Evolutionary conservation across 2,797 vertebrate species (phyloP).

Genomic region (Gorsachius magnificus): DNA sequence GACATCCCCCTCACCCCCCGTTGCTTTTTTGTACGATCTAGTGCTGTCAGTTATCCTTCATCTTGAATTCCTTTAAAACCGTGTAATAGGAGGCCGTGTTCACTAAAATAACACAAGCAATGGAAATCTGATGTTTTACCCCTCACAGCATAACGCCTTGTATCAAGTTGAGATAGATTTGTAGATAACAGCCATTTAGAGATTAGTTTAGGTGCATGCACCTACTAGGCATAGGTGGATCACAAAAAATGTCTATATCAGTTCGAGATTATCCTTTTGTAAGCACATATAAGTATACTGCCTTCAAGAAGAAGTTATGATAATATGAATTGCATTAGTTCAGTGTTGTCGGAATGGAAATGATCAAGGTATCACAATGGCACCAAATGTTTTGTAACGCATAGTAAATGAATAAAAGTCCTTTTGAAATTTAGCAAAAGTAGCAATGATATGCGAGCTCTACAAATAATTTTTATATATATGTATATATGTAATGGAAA

Average conservation of each 20-base stretch:
- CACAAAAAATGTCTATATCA: neutral
- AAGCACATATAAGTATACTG: neutral
- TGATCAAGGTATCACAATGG: neutral
- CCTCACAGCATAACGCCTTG: neutral
- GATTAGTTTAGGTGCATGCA: neutral
- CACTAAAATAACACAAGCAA: neutral
- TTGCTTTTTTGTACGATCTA: neutral
- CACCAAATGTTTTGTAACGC: neutral
- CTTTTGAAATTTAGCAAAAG: neutral
- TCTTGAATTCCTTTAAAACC: neutral
- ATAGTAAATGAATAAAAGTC: neutral
- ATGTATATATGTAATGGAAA: neutral
- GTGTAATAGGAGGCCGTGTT: neutral
- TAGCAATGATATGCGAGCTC: neutral
- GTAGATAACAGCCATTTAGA: neutral
- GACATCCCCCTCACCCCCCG: accelerated
- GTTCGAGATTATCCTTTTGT: neutral
- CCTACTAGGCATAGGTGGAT: neutral
- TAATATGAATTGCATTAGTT: neutral
- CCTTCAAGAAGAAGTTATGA: neutral
- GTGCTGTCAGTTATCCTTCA: neutral
- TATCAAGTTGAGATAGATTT: neutral
- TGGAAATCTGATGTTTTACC: neutral
- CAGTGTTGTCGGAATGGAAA: neutral
- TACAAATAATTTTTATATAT: neutral